Evolutionary conservation across 2,797 vertebrate species (phyloP), one percentile per base, ranked within the genome.

Genomic region (Epinephelus malabaricus): DNA sequence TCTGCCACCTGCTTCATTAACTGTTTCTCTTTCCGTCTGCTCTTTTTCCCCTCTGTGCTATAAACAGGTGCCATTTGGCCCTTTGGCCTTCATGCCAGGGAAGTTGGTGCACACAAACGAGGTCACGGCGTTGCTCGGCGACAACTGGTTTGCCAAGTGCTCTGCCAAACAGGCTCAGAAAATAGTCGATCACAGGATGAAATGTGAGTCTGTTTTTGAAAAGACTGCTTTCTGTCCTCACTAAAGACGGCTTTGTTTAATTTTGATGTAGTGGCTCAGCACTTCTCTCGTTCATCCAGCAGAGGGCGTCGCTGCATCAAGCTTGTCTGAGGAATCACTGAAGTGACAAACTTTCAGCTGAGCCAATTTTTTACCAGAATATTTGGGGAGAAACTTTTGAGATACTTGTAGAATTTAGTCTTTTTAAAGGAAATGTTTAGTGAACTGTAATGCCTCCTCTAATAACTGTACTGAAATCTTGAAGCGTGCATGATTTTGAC

Each of bases 71-170:
- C 98, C 98, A 2, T 97, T 99, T 76, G 98, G 98, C 27, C 95
- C 98, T 45, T 94, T 99, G 95, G 98, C 98, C 88, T 99, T 99
- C 93, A 95, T 96, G 93, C 96, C 96, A 2, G 98, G 98, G 89
- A 97, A 96, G 53, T 95, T 99, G 72, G 96, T 99, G 83, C 97
- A 96, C 88, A 99, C 98, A 73, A 99, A 99, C 66, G 98, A 99
- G 92, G 86, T 99, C 86, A 99, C 96, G 0, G 98, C 97, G 78
- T 82, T 99, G 70, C 97, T 99, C 25, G 98, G 98, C 18, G 98
- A 99, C 93, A 99, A 97, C 93, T 99, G 98, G 98, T 99, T 99
- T 85, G 93, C 97, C 14, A 98, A 98, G 91, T 99, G 97, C 88
- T 99, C 98, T 4, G 94, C 97, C 76, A 99, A 98, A 89, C 97